Base-by-base conservation (phyloP, 2,113 vertebrate species). In the Cariama cristata region DNA sequence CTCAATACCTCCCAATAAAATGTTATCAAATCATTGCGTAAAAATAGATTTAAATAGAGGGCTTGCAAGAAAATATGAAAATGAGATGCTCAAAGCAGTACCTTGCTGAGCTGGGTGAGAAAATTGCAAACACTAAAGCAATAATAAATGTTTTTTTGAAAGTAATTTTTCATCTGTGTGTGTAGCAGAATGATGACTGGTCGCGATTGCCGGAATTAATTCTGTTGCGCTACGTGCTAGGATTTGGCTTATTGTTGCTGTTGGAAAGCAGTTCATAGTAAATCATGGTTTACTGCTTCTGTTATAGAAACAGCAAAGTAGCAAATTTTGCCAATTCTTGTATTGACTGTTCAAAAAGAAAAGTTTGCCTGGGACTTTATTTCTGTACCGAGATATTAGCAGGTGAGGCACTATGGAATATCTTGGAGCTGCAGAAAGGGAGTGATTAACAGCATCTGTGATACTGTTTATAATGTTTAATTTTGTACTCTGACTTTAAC, bases 271-370 rank as follows among this genome's bases (percentile, higher is more conserved):
- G 84, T 73, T 67, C 27, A 8, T 28, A 86, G 45, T 90, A 79
- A 94, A 93, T 90, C 81, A 40, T 28, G 42, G 88, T 44, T 95
- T 93, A 72, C 55, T 87, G 63, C 77, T 94, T 45, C 90, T 83
- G 79, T 58, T 67, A 11, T 11, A 28, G 17, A 66, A 84, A 64
- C 49, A 56, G n/a, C 68, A 71, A 55, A 93, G 88, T 19, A 87
- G 90, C 64, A 93, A 75, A 88, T 85, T 38, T 53, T 52, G 58
- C 60, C 53, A 28, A 0, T 53, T 62, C 79, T 94, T 40, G 68
- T 16, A 16, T 0, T 63, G 64, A 28, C 79, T 95, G 45, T 33
- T 87, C 14, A 53, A 21, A 72, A 67, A 56, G 27, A 23, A 23
- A 62, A 19, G 9, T 52, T 75, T 83, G 33, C 24, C 32, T 53